Conservation (phyloP, 2,888 invertebrate genomes). For the Polymixis flavicincta region DNA sequence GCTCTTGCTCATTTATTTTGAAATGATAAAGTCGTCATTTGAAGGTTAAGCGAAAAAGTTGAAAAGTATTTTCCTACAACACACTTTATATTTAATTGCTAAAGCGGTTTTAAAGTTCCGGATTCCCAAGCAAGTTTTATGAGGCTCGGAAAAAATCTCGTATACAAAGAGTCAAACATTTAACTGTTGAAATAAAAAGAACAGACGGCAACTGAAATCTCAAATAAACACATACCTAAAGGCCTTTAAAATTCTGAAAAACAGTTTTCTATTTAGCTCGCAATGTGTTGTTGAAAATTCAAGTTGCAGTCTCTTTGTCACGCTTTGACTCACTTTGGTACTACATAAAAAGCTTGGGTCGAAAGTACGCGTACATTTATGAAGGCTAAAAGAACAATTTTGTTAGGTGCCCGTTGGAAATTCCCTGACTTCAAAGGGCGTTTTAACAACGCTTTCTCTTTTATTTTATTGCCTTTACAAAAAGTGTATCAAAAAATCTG, state of each 20-base stretch:
- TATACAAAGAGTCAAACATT: slow-evolving; percentile 25
- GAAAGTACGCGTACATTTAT: slow-evolving; percentile 85
- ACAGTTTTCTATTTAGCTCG: slow-evolving; percentile 70
- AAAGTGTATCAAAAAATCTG: slow-evolving; percentile 78
- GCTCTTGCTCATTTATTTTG: slow-evolving; percentile 49
- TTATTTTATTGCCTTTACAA: slow-evolving; percentile 83
- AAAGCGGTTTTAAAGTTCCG: slow-evolving; percentile 34
- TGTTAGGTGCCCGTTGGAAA: slow-evolving; percentile 87
- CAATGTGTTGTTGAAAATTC: slow-evolving; percentile 74
- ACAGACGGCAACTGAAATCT: slow-evolving; percentile 36
- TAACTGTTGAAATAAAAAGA: slow-evolving; percentile 35
- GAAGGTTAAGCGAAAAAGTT: slow-evolving; percentile 33
- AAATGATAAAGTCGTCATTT: slow-evolving; percentile 43
- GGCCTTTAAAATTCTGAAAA: slow-evolving; percentile 51
- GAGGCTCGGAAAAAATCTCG: slow-evolving; percentile 31
- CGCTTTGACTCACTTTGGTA: slow-evolving; percentile 80
- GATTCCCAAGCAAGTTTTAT: slow-evolving; percentile 29
- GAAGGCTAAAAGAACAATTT: slow-evolving; percentile 88
- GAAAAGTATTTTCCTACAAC: slow-evolving; percentile 9
- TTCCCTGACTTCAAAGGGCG: slow-evolving; percentile 88
- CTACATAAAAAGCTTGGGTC: slow-evolving; percentile 79
- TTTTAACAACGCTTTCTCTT: slow-evolving; percentile 85
- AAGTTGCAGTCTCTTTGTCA: slow-evolving; percentile 80
- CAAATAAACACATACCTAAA: slow-evolving; percentile 32
- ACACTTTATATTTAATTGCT: slow-evolving; percentile 41